phyloP scores from a whole-genome alignment of 2,888 invertebrate species.

The Acleris cristana region DNA sequence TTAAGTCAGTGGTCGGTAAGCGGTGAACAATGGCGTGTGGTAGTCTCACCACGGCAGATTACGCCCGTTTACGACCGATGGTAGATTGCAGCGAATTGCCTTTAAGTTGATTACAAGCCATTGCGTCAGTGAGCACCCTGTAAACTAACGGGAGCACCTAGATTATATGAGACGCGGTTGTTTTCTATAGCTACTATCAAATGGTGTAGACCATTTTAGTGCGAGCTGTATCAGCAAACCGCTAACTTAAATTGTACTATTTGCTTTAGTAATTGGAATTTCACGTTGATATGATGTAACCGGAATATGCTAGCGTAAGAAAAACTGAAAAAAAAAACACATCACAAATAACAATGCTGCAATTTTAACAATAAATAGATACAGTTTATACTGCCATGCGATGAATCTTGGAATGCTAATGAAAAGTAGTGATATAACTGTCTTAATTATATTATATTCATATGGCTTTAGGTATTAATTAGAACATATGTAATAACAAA shows the following conservation, averaged over 20 bases:
- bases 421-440: not conserved
- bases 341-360: no score
- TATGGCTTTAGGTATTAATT: not conserved
- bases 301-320: no score
- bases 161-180: no score
- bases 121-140: slow-evolving; percentile 8
- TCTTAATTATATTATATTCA: not conserved
- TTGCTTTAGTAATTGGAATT: no score
- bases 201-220: no score
- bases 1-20: slow-evolving; percentile 17
- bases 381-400: no score
- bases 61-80: slow-evolving; percentile 10
- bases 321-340: no score
- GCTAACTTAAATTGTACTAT: no score
- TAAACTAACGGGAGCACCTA: slow-evolving; percentile 3
- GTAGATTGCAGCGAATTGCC: slow-evolving; percentile 6
- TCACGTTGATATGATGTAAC: no score
- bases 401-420: not conserved
- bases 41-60: slow-evolving; percentile 9
- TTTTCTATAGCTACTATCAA: no score
- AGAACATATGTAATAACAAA: not conserved
- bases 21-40: slow-evolving; percentile 21
- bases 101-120: slow-evolving; percentile 10
- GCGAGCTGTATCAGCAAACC: no score
- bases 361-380: no score